Evolutionary conservation across 30 jellyfish, hydroid and myxozoan species (phyloP).

Genomic region (Cassiopea xamachana): DNA sequence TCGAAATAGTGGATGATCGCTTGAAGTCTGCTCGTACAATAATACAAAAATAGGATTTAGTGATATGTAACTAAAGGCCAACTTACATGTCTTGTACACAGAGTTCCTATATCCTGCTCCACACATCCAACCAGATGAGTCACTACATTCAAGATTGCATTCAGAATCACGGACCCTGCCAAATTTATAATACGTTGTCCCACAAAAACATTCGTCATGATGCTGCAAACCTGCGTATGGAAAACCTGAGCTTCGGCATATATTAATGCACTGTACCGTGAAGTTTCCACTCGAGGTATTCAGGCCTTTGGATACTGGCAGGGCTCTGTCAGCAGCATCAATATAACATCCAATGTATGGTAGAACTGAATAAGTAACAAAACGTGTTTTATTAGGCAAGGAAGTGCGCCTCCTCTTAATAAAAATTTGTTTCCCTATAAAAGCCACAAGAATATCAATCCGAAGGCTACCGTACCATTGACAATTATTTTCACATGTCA

Average conservation of each 20-base stretch:
- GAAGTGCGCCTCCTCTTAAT: no score
- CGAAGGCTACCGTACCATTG: no score
- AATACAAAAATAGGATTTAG: no score
- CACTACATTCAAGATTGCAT: background rate
- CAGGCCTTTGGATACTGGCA: background rate
- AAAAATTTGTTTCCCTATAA: no score
- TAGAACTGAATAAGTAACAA: background rate
- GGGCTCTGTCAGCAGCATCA: slow-evolving; percentile 1
- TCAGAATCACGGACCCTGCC: background rate
- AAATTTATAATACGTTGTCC: background rate
- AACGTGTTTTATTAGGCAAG: background rate
- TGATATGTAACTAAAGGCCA: no score
- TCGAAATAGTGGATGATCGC: no score
- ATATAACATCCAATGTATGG: slow-evolving; percentile 27
- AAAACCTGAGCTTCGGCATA: background rate
- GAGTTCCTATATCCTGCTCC: slow-evolving; percentile 38
- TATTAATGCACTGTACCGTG: slow-evolving; percentile 7
- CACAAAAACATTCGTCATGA: slow-evolving; percentile 19
- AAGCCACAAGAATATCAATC: no score
- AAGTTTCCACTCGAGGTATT: background rate
- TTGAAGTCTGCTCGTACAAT: no score
- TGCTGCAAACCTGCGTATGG: slow-evolving; percentile 43
- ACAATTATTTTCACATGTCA: no score
- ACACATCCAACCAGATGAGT: background rate
- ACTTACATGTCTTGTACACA: slow-evolving; percentile 30